Evolutionary conservation across 2,888 invertebrate genomes (phyloP).

Genomic region (Xanthostigma xanthostigma): DNA sequence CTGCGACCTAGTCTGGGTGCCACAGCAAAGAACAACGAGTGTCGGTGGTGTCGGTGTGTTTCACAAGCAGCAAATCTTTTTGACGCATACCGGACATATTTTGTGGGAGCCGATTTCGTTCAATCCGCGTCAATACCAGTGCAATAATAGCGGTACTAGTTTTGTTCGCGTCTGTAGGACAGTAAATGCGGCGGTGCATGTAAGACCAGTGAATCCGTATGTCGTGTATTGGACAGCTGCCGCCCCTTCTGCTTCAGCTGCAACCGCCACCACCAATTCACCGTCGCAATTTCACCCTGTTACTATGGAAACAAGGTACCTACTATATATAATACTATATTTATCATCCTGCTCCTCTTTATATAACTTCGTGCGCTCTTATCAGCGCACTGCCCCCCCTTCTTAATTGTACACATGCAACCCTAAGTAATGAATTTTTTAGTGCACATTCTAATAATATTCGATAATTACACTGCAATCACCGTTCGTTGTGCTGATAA

Average conservation of each 20-base stretch:
- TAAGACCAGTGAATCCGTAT: slow-evolving; percentile 6
- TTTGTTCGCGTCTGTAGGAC: slow-evolving; percentile 4
- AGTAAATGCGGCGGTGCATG: slow-evolving; percentile 1
- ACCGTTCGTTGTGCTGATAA: too few species aligned
- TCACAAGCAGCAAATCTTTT: neutral
- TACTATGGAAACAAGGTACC: slow-evolving; percentile 8
- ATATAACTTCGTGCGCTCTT: too few species aligned
- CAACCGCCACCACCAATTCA: slow-evolving; percentile 1
- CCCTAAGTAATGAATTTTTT: too few species aligned
- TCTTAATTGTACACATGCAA: too few species aligned
- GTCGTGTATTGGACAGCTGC: slow-evolving; percentile 7
- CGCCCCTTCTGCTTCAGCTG: slow-evolving; percentile 1
- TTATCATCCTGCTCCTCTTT: too few species aligned
- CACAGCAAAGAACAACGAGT: neutral
- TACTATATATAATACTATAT: neutral
- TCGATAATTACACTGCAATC: too few species aligned
- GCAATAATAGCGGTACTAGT: neutral
- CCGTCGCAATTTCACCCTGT: slow-evolving; percentile 2
- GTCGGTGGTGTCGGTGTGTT: neutral
- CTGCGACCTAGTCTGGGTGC: slow-evolving; percentile 8
- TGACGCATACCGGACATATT: too few species aligned
- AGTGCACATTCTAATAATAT: too few species aligned
- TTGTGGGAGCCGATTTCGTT: too few species aligned
- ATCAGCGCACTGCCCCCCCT: too few species aligned
- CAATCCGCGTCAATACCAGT: too few species aligned